Evolutionary conservation across 2,113 vertebrate genomes (phyloP), one percentile per base, ranked within the genome.

Genomic region (Cisticola juncidis): DNA sequence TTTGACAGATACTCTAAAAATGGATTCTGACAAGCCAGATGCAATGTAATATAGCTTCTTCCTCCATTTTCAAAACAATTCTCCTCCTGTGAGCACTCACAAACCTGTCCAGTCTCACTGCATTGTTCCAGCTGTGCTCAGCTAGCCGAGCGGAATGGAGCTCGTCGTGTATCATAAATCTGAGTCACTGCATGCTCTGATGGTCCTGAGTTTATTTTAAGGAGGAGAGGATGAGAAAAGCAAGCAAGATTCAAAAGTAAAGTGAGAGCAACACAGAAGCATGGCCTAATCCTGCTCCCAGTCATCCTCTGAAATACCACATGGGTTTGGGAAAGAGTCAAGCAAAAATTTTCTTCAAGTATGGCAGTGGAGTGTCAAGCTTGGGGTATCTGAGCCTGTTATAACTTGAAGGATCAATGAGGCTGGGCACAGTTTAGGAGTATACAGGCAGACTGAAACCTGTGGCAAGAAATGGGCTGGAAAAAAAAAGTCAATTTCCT

Each of bases 1-100:
- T 96, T 88, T 92, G 91, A 95, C 70, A 94, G 73, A 85, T 91
- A 69, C 23, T 89, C 24, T 91, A 80, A 90, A 96, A 95, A 96
- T 90, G 7, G 82, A 95, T 80, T 57, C 54, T 96, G 93, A 86
- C 90, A 96, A 50, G 50, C 47, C 29, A 44, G 77, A 70, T 77
- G 56, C 74, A 91, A 29, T 58, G 82, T 73, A 74, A 92, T 86
- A 84, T 7, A 78, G 56, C 21, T 77, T 95, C 79, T 86, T 88
- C 58, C 51, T 96, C 47, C 48, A 51, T 86, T 86, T 95, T 92
- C 24, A 54, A 94, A 94, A 74, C 38, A 88, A 66, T 90, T 82
- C 38, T 82, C 57, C 33, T 80, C 60, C 70, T 80, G 47, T 8
- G 3, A 95, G 66, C 35, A 22, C 33, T 91, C 84, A 62, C 80